These are phyloP conservation scores for Leptoteleia sp. DNA, from an alignment of 1,140 invertebrate genomes.

Conservation along the genomic window DNA sequence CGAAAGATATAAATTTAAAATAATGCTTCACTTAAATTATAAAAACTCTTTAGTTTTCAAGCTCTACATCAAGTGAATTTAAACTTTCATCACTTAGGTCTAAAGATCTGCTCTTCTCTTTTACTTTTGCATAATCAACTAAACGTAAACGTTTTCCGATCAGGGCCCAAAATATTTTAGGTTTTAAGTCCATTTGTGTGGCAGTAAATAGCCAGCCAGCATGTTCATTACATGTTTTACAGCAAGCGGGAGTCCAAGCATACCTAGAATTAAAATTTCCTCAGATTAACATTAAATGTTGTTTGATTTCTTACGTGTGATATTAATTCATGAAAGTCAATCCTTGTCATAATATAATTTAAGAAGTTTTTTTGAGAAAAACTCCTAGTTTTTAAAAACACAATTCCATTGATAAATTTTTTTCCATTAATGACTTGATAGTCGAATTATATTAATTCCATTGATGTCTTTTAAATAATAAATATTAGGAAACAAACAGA, in stretches of 20 bases:
- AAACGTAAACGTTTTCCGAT: conserved; percentile 38
- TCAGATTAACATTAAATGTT: neutral
- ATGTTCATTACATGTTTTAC: conserved; percentile 30
- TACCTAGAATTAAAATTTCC: conserved; percentile 36
- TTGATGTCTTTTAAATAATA: too few relatives aligned
- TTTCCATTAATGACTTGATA: too few relatives aligned
- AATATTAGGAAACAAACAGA: too few relatives aligned
- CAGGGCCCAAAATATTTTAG: conserved; percentile 44
- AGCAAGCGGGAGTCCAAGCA: conserved; percentile 32
- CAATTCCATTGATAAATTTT: neutral
- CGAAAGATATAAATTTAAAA: too few relatives aligned
- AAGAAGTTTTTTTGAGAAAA: too few relatives aligned
- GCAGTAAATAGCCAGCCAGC: conserved; percentile 50
- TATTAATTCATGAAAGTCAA: too few relatives aligned
- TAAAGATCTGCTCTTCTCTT: neutral
- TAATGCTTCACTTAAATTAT: too few relatives aligned
- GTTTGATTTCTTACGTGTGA: too few relatives aligned
- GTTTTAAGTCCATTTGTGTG: conserved; percentile 28
- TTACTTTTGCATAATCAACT: conserved; percentile 11
- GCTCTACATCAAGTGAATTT: neutral
- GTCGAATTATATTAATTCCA: too few relatives aligned
- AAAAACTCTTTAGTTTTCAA: conserved; percentile 16
- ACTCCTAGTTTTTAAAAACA: too few relatives aligned
- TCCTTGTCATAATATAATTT: too few relatives aligned
- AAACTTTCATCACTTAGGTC: conserved; percentile 16